A percentile compares a stretch with the other conserved stretches of the same genome.
Evolutionary conservation across 2,888 invertebrate genomes (phyloP).

Genomic region (Pachliopta kotzebuea): DNA sequence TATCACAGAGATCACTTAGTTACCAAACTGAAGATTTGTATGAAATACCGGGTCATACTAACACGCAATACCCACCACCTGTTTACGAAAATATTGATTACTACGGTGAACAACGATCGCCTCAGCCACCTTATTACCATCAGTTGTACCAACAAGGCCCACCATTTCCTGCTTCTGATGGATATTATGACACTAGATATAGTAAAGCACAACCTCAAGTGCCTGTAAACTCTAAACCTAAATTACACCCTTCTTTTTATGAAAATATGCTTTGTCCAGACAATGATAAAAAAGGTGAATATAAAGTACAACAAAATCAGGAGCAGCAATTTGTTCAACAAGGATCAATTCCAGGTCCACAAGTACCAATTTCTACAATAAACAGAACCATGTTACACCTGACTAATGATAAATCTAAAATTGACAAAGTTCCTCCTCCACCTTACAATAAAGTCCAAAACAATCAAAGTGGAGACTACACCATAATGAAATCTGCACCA

Average conservation of each 20-base stretch:
- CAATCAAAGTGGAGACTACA: constrained; percentile 66
- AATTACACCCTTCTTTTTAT: constrained; percentile 65
- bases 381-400: constrained; percentile 56
- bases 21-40: constrained; percentile 73
- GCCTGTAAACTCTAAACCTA: constrained; percentile 78
- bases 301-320: constrained; percentile 53
- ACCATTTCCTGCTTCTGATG: constrained; percentile 66
- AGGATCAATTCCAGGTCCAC: constrained; percentile 67
- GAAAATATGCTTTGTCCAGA: constrained; percentile 76
- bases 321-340: constrained; percentile 69
- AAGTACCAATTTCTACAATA: constrained; percentile 61
- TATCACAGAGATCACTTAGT: constrained; percentile 81
- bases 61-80: constrained; percentile 62
- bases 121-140: constrained; percentile 83
- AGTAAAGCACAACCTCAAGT: constrained; percentile 92
- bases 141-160: constrained; percentile 71
- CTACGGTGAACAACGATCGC: constrained; percentile 81
- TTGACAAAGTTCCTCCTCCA: constrained; percentile 78
- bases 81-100: constrained; percentile 93
- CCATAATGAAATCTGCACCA: constrained; percentile 74
- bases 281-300: constrained; percentile 66
- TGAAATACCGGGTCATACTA: constrained; percentile 69
- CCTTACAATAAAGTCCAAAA: constrained; percentile 60
- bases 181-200: constrained; percentile 78
- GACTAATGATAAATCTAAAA: constrained; percentile 71